A percentile compares a stretch with the other conserved stretches of the same genome.
phyloP scores from a whole-genome alignment of 2,113 vertebrate genomes.

The Lates calcarifer region DNA sequence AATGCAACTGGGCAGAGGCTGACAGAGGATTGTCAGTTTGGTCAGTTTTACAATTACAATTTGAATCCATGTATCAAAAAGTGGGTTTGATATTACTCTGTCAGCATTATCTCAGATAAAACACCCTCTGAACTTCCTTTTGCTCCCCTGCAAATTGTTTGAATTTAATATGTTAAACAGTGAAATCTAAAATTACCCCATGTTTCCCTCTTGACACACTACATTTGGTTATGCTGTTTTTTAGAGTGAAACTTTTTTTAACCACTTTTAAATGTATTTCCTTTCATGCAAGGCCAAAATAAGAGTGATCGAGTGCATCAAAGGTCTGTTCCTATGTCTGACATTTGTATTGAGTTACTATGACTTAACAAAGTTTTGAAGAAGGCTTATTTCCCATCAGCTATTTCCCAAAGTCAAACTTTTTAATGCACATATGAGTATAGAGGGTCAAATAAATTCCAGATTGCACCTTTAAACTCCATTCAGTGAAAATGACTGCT shows the following conservation, averaged over 20 bases:
- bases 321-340: constrained; percentile 19
- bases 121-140: neutral
- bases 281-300: constrained; percentile 17
- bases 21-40: too few relatives aligned
- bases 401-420: constrained; percentile 36
- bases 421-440: constrained; percentile 37
- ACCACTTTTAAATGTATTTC: neutral
- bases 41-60: too few relatives aligned
- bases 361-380: constrained; percentile 35
- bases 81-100: too few relatives aligned
- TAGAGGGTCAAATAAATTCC: constrained; percentile 62
- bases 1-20: too few relatives aligned
- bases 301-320: constrained; percentile 21
- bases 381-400: constrained; percentile 53
- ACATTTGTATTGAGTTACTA: constrained; percentile 54
- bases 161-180: neutral
- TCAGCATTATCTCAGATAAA: neutral
- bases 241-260: neutral
- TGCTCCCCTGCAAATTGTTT: neutral
- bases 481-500: constrained; percentile 62
- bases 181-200: neutral
- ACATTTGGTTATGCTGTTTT: neutral
- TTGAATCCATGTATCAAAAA: neutral
- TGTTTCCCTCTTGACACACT: neutral
- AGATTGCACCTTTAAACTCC: constrained; percentile 72